Evolutionary conservation across 2,888 invertebrate species (phyloP), one percentile per base, ranked within the genome.

Genomic region (Amphipoea oculea): DNA sequence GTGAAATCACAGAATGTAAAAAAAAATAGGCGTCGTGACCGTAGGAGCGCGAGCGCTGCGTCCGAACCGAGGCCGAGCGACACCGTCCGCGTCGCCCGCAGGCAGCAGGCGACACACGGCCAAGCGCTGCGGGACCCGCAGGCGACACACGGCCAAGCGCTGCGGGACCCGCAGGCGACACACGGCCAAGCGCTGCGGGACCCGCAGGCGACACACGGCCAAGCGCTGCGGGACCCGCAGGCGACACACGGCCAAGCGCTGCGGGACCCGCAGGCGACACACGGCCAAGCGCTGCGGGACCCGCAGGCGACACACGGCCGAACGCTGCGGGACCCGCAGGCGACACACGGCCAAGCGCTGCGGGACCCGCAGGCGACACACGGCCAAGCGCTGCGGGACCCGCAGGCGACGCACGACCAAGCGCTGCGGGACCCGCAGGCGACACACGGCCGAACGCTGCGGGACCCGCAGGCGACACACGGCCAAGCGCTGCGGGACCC

Each of bases 1-100:
- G 82, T 62, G 74, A 71, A 73, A 82, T 73, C 82, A 86, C 73
- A 83, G 86, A 85, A 86, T 70, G 57, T 66, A 63, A 67, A 76
- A 57, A 57, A 51, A 14, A 45, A 20, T 62, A 62, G 66, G 63
- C 23, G 66, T 67, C 66, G 62, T 4, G 70, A 63, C 57, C 79
- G 62, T 23, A 11, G 14, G n/a, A 14, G 29, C 66, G 48, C 70
- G n/a, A 9, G 63, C 45, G 63, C 17, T 1, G 63, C 54, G 80
- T 0, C 63, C 36, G 54, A 42, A 11, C 29, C 6, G 17, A 45
- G 45, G 0, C 14, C 71, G 66, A 12, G 48, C 45, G 29, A 1
- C 20, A 11, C 3, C 45, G 11, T 11, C 45, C 45, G 42, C 45
- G 45, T 42, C 6, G 29, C 40, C 40, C 0, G 40, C 5, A 42